phyloP scores from a whole-genome alignment of 2,113 vertebrate species.

The Cnemophilus loriae region DNA sequence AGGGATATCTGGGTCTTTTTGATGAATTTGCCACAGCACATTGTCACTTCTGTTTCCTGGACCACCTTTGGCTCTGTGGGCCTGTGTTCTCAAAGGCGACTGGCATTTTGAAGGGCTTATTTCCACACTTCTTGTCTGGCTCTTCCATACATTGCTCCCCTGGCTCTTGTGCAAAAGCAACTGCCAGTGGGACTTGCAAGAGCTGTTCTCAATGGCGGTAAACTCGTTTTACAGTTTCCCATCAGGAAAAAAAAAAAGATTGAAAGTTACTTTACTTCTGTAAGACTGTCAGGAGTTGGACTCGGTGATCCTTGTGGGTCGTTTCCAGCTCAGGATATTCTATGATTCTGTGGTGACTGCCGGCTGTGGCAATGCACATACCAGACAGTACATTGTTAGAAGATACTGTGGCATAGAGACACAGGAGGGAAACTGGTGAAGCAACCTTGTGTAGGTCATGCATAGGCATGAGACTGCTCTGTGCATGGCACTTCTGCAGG shows the following conservation, averaged over 20 bases:
- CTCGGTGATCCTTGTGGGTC: not conserved
- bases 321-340: not conserved
- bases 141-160: not conserved
- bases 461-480: not conserved
- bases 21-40: not conserved
- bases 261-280: not conserved
- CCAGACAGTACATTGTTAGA: not conserved
- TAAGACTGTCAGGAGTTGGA: not conserved
- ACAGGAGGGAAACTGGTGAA: not conserved
- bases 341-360: not conserved
- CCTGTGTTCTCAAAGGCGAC: not conserved
- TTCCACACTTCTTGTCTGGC: rapidly evolving
- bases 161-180: not conserved
- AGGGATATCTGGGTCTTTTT: not conserved
- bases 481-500: not conserved
- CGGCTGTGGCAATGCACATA: not conserved
- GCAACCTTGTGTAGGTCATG: not conserved
- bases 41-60: not conserved
- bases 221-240: not conserved
- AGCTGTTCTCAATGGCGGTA: not conserved
- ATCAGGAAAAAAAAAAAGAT: not conserved
- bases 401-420: not conserved
- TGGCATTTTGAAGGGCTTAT: not conserved
- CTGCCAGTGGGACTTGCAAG: not conserved
- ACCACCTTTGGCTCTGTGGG: not conserved